Percentiles rank a stretch among this genome's conserved stretches.
Evolutionary conservation across 2,888 invertebrate species (phyloP).

Genomic region (Drosophila colorata): DNA sequence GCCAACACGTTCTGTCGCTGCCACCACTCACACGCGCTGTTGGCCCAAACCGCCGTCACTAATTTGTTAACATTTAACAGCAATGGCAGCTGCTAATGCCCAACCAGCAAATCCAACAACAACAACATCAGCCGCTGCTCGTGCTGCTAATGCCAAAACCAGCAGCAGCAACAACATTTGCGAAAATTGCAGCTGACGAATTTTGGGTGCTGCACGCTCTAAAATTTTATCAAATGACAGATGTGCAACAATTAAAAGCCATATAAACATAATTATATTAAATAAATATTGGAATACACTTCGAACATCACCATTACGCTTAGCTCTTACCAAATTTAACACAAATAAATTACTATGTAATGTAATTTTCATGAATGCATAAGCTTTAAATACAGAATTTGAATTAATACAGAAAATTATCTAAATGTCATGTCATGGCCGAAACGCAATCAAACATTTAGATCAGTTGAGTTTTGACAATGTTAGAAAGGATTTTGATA

Average conservation of each 20-base stretch:
- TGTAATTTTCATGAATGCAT: no score
- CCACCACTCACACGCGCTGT: constrained; percentile 17
- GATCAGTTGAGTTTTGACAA: no score
- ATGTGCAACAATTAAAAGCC: constrained; percentile 22
- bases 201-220: background rate
- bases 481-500: no score
- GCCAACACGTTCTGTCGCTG: constrained; percentile 12
- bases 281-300: background rate
- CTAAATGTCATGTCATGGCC: no score
- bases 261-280: background rate
- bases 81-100: constrained; percentile 59
- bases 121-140: constrained; percentile 9
- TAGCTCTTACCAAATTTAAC: no score
- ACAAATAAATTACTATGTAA: no score
- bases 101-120: constrained; percentile 10
- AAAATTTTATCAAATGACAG: background rate
- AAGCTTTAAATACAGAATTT: no score
- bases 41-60: constrained; percentile 68
- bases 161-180: constrained; percentile 24
- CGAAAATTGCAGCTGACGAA: constrained; percentile 18
- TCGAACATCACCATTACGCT: background rate
- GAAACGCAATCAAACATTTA: no score
- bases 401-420: no score
- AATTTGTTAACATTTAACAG: constrained; percentile 73
- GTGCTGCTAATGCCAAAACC: constrained; percentile 6